Percentiles rank a stretch among this genome's conserved stretches.
Conservation (phyloP, 2,888 invertebrate species). For the Parochlus steinenii region DNA sequence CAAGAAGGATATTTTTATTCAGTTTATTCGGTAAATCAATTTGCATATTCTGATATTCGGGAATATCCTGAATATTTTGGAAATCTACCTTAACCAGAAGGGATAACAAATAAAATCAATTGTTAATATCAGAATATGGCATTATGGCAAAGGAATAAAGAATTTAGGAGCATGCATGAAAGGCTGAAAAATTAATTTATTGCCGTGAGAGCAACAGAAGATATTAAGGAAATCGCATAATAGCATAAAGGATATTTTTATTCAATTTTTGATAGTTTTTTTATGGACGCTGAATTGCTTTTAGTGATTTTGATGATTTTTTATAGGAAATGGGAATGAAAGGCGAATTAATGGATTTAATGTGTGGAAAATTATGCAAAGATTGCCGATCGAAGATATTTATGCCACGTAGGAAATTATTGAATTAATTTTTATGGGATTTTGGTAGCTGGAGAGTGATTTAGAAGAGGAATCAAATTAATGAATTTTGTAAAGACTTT, state of each 20-base stretch:
- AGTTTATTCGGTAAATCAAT: too few species aligned
- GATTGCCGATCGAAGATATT: too few species aligned
- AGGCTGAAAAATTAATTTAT: conserved; percentile 11
- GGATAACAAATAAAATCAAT: conserved; percentile 13
- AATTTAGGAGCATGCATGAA: not conserved
- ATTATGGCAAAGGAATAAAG: conserved; percentile 2
- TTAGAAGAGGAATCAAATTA: not conserved
- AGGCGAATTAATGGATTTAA: too few species aligned
- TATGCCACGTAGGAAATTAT: not conserved
- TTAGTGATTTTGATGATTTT: too few species aligned
- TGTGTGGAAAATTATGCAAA: conserved; percentile 13
- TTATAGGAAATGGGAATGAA: too few species aligned
- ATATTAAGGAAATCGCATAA: too few species aligned
- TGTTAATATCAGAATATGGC: conserved; percentile 5
- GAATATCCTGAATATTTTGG: too few species aligned
- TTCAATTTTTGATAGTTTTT: too few species aligned
- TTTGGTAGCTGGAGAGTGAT: not conserved
- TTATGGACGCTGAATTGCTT: too few species aligned
- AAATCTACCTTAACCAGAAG: conserved; percentile 1
- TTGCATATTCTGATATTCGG: too few species aligned
- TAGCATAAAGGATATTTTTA: too few species aligned
- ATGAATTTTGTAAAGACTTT: not conserved
- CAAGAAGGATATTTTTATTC: too few species aligned
- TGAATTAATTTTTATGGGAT: not conserved
- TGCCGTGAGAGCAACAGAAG: conserved; percentile 13